These are phyloP conservation scores for Orthochromis malagaraziensis DNA, from an alignment of 2,113 vertebrate genomes.

Conservation along the genomic window DNA sequence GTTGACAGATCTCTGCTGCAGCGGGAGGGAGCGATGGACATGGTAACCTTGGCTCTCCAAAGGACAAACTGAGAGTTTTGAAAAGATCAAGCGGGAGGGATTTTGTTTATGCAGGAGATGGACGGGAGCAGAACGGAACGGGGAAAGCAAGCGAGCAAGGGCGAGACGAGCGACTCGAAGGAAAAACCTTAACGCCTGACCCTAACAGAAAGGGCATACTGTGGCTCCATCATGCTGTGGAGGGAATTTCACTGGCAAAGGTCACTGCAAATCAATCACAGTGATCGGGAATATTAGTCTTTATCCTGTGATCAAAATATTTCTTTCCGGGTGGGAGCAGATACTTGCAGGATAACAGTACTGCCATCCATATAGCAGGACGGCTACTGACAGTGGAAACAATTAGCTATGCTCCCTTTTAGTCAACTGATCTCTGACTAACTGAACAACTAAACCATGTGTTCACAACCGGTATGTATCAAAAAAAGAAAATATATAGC, in stretches of 20 bases:
- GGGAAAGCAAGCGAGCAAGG: neutral
- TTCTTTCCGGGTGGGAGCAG: neutral
- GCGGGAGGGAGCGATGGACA: conserved; percentile 51
- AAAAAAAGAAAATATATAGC: neutral
- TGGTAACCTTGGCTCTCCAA: conserved; percentile 57
- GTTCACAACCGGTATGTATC: rapidly evolving
- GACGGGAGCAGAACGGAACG: neutral
- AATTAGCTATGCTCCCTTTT: neutral
- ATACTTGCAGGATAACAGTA: neutral
- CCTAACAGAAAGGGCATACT: neutral
- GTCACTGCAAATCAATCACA: neutral
- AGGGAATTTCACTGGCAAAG: neutral
- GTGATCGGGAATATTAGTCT: neutral
- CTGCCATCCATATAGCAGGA: neutral
- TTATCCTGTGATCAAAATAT: neutral
- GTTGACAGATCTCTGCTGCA: conserved; percentile 58
- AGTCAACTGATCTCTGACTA: neutral
- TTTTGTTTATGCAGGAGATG: conserved; percentile 38
- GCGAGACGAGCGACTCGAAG: neutral
- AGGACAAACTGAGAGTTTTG: conserved; percentile 58
- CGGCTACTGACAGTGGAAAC: neutral
- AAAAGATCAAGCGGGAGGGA: conserved; percentile 47
- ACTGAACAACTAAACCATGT: neutral
- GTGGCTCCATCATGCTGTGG: neutral
- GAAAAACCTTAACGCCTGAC: neutral